These are phyloP conservation scores for Andrena trimmerana DNA, from an alignment of 2,888 invertebrate genomes.

Conservation along the genomic window DNA sequence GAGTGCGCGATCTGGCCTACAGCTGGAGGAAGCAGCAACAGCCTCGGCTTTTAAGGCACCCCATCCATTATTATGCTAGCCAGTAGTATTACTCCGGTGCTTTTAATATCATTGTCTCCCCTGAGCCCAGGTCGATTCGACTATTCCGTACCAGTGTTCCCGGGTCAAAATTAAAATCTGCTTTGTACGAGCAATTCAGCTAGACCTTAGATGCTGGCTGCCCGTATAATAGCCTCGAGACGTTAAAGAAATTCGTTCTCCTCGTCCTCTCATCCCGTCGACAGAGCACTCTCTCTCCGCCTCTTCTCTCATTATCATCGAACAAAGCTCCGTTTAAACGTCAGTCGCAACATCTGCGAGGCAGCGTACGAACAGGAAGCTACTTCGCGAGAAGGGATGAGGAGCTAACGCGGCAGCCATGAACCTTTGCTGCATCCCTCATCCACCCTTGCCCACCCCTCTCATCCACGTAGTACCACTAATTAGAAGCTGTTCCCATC, in stretches of 20 bases:
- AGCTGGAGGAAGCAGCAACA: constrained; percentile 35
- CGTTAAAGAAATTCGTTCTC: constrained; percentile 34
- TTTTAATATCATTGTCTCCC: constrained; percentile 62
- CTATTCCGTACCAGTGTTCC: constrained; percentile 29
- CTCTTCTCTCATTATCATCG: constrained; percentile 24
- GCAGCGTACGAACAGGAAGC: constrained; percentile 5
- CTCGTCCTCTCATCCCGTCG: background rate
- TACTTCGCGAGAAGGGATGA: background rate
- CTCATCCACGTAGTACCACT: background rate
- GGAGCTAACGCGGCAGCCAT: background rate
- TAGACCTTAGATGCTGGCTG: constrained; percentile 4
- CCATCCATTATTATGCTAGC: constrained; percentile 55
- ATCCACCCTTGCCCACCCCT: too few species aligned
- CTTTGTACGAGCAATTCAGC: constrained; percentile 48
- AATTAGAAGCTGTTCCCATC: constrained; percentile 41
- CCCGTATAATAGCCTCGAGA: constrained; percentile 44
- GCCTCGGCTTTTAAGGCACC: constrained; percentile 38
- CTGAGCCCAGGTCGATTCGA: constrained; percentile 46
- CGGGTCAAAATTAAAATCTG: constrained; percentile 58
- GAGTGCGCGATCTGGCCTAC: constrained; percentile 29
- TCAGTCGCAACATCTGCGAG: constrained; percentile 11
- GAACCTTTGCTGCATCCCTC: background rate
- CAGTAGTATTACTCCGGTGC: constrained; percentile 57
- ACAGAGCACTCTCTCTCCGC: background rate
- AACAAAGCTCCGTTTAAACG: constrained; percentile 33